Conservation (phyloP, 2,113 vertebrate genomes). For the Corythornis vintsioides region DNA sequence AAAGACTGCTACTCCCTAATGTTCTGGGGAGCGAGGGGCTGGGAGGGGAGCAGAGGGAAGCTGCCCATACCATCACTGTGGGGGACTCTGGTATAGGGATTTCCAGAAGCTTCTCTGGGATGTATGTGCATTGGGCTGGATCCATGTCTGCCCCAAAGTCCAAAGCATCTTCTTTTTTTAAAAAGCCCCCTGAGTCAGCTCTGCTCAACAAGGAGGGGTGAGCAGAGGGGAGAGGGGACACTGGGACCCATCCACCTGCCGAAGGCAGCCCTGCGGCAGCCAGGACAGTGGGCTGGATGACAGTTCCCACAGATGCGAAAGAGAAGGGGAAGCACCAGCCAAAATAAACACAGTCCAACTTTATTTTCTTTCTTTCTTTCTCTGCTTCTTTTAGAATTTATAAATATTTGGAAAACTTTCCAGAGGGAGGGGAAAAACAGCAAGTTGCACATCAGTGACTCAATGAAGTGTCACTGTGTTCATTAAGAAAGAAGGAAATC, state of each 20-base stretch:
- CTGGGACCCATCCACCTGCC: neutral
- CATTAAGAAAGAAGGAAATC: constrained; percentile 54
- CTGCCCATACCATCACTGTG: rapidly evolving
- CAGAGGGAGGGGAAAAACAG: constrained; percentile 38
- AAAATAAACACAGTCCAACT: constrained; percentile 36
- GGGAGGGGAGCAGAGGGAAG: neutral
- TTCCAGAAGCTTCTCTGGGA: neutral
- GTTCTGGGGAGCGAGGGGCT: neutral
- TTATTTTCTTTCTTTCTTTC: constrained; percentile 31
- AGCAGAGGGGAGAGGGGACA: neutral
- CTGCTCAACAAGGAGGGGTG: neutral
- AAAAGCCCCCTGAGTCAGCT: neutral
- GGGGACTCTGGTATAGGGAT: neutral
- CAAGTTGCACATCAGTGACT: constrained; percentile 47
- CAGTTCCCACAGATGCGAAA: neutral
- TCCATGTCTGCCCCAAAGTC: neutral
- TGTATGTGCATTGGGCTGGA: rapidly evolving
- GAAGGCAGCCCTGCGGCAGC: neutral
- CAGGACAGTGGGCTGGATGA: neutral
- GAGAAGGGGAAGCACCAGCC: neutral
- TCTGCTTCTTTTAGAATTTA: constrained; percentile 18
- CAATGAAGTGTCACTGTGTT: constrained; percentile 27
- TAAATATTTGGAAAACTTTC: constrained; percentile 74
- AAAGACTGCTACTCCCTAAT: neutral
- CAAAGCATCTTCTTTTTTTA: neutral